A percentile compares a stretch with the other conserved stretches of the same genome.
phyloP scores from a whole-genome alignment of 2,113 vertebrate genomes.

The Cyanoliseus patagonus region DNA sequence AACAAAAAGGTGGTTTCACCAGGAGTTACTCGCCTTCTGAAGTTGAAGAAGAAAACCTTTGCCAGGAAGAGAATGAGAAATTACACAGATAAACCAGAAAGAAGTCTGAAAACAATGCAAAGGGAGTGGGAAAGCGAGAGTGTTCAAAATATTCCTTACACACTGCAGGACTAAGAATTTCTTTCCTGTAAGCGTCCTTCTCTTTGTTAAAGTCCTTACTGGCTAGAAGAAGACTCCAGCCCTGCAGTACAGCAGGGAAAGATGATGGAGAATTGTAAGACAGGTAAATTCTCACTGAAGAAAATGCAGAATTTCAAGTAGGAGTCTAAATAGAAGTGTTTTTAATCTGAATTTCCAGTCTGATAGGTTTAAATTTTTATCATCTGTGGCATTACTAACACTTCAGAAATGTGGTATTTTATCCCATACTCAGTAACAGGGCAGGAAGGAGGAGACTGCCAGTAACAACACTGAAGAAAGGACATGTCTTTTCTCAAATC shows the following conservation, averaged over 20 bases:
- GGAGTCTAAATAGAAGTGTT: not conserved
- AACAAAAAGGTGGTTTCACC: not conserved
- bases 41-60: not conserved
- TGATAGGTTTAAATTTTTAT: not conserved
- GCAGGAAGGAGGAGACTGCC: not conserved
- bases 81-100: not conserved
- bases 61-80: not conserved
- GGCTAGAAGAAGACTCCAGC: not conserved
- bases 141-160: not conserved
- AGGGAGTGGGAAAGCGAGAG: not conserved
- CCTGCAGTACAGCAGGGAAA: not conserved
- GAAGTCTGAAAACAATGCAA: not conserved
- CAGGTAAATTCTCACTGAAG: not conserved
- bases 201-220: not conserved
- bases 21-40: not conserved
- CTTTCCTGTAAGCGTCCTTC: not conserved
- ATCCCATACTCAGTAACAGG: not conserved
- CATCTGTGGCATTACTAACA: not conserved
- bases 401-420: conserved; percentile 13
- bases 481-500: not conserved
- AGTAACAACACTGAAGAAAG: conserved; percentile 7
- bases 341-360: not conserved
- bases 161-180: not conserved
- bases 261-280: not conserved
- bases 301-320: not conserved